phyloP scores from a whole-genome alignment of 92 coral and sea anemone genomes.

The Paragorgia papillata region DNA sequence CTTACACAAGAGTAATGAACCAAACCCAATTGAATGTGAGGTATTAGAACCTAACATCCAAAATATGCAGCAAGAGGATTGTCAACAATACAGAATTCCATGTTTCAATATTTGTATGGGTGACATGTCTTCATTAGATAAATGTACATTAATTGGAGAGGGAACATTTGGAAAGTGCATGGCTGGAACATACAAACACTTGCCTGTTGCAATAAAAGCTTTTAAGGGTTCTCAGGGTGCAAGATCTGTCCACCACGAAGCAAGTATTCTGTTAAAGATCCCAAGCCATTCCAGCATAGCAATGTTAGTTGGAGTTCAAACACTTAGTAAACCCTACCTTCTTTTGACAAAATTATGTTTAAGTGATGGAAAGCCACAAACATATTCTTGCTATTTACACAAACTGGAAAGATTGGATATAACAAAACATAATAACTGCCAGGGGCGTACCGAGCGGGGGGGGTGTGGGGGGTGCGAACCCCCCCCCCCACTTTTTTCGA shows the following conservation, averaged over 20 bases:
- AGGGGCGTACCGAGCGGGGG: too few relatives aligned
- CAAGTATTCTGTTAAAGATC: constrained; percentile 45
- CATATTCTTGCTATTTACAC: constrained; percentile 31
- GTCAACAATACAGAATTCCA: constrained; percentile 31
- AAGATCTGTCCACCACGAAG: constrained; percentile 50
- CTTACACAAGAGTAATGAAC: too few relatives aligned
- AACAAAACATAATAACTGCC: constrained; percentile 5
- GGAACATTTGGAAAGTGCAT: constrained; percentile 66
- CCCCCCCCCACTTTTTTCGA: too few relatives aligned
- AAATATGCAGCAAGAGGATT: neutral
- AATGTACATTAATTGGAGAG: constrained; percentile 51
- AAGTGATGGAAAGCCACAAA: constrained; percentile 48
- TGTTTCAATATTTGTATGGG: constrained; percentile 49
- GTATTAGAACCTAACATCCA: too few relatives aligned
- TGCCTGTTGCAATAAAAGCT: constrained; percentile 54
- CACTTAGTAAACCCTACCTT: constrained; percentile 42
- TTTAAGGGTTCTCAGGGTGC: constrained; percentile 19
- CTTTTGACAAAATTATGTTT: too few relatives aligned
- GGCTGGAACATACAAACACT: constrained; percentile 47
- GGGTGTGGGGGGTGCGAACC: too few relatives aligned
- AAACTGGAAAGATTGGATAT: neutral
- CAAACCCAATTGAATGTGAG: constrained; percentile 1
- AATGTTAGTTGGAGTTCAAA: constrained; percentile 55
- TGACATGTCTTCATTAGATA: constrained; percentile 30
- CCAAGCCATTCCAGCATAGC: constrained; percentile 56